Conservation (phyloP, 2,797 vertebrate genomes). For the Microtus californicus region DNA sequence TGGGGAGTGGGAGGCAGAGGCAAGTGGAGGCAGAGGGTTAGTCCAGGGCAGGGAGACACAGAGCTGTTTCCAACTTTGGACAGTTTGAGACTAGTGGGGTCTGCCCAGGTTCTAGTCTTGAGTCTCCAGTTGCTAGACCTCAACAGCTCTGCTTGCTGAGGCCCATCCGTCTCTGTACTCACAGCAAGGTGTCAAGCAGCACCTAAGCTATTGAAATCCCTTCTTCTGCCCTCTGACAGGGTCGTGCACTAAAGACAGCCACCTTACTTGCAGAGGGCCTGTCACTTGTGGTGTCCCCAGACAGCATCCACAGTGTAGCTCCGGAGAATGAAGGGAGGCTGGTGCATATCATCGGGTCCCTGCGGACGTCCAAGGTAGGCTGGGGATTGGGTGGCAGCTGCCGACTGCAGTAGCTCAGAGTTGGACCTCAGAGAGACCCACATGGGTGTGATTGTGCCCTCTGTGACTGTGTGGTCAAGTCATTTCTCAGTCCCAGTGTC, state of each 20-base stretch:
- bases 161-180: neutral
- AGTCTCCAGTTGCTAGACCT: neutral
- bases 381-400: neutral
- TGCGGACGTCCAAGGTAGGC: slow-evolving; percentile 93
- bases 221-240: slow-evolving; percentile 84
- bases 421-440: neutral
- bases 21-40: neutral
- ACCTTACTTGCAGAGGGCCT: slow-evolving; percentile 94
- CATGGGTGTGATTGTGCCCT: accelerated
- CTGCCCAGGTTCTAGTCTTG: neutral
- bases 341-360: slow-evolving; percentile 92
- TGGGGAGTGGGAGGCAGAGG: neutral
- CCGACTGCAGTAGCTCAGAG: accelerated
- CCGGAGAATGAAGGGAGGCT: slow-evolving; percentile 92
- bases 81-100: neutral
- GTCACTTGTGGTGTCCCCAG: slow-evolving; percentile 91
- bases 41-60: neutral
- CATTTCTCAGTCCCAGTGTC: neutral
- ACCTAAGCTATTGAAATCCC: neutral
- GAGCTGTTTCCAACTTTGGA: accelerated
- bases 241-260: slow-evolving; percentile 92
- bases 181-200: neutral
- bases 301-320: slow-evolving; percentile 87
- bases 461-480: neutral
- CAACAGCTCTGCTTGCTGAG: neutral